Base-by-base conservation (phyloP, 2,888 invertebrate genomes). In the Caenorhabditis afra region DNA sequence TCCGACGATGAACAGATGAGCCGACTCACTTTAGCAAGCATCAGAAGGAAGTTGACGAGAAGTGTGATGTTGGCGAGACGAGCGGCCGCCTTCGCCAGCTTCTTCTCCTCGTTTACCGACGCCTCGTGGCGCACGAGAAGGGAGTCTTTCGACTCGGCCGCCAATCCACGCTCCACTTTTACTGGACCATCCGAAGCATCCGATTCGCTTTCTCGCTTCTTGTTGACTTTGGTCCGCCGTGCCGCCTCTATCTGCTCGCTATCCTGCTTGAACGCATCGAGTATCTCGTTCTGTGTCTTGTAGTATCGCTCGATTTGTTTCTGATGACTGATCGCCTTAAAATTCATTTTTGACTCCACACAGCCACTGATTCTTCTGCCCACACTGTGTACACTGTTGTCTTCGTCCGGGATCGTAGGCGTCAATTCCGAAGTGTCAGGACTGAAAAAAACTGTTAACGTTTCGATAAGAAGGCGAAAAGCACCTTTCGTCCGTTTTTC, bases 21-120 rank as follows among this genome's bases (percentile, higher is more conserved):
- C 29, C n/a, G 88, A 88, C 10, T 85, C 81, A 78, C 76, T 83
- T 92, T 92, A 12, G 88, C 90, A 4, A 90, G 58, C 76, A 91
- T 84, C 39, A 92, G 85, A 5, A 88, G 29, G 89, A 90, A 53
- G 74, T 89, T 89, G 41, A 88, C 82, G 16, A 71, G n/a, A 44
- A 89, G 75, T 8, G 87, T 88, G 23, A 87, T 61, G 14, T 76
- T 52, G 2, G 89, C 85, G 12, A 89, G 75, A 5, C 82, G 68
- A 16, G 53, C 29, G 23, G 82, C 81, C 0, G 82, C 81, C 44
- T 61, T 55, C 14, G 55, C 58, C 22, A 59, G 5, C n/a, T 71
- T 57, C 18, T 53, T 50, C 53, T 75, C 61, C 23, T 53, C 59
- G 14, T 49, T 53, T 14, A 59, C n/a, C 1, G 62, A 22, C 0